phyloP scores from a whole-genome alignment of 1,140 invertebrate species.

The Eupristina koningsbergeri region DNA sequence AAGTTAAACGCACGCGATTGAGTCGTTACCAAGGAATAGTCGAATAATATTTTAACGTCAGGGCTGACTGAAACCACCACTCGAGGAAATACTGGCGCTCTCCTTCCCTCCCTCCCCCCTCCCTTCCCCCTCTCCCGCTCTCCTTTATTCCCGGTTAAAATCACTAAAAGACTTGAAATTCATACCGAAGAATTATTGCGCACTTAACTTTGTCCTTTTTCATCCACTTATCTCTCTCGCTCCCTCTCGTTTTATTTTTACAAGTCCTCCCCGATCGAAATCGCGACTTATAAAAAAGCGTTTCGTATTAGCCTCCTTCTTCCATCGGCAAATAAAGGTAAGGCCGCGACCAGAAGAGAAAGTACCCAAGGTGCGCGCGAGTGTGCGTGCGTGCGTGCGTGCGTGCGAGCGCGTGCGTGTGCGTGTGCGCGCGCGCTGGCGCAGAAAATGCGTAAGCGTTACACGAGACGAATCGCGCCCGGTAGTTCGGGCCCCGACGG shows the following conservation, averaged over 20 bases:
- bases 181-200: slow-evolving; percentile 39
- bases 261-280: not conserved
- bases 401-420: not conserved
- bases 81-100: slow-evolving; percentile 44
- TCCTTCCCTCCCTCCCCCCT: slow-evolving; percentile 34
- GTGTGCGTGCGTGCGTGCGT: not conserved
- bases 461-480: not conserved
- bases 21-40: slow-evolving; percentile 64
- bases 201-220: slow-evolving; percentile 13
- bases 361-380: too few species aligned
- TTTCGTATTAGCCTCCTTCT: not conserved
- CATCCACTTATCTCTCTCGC: not conserved
- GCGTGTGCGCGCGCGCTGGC: not conserved
- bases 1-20: slow-evolving; percentile 67
- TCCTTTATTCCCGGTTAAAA: slow-evolving; percentile 35
- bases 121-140: slow-evolving; percentile 16
- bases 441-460: slow-evolving; percentile 2
- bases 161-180: slow-evolving; percentile 32
- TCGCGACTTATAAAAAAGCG: slow-evolving; percentile 8
- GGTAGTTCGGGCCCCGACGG: slow-evolving; percentile 1
- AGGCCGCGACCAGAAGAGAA: not conserved
- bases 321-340: not conserved
- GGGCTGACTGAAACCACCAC: slow-evolving; percentile 55
- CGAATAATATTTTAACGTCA: slow-evolving; percentile 62
- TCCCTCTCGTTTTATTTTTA: not conserved